Conservation (phyloP, 2,888 invertebrate species). For the Cryptosula pallasiana region DNA sequence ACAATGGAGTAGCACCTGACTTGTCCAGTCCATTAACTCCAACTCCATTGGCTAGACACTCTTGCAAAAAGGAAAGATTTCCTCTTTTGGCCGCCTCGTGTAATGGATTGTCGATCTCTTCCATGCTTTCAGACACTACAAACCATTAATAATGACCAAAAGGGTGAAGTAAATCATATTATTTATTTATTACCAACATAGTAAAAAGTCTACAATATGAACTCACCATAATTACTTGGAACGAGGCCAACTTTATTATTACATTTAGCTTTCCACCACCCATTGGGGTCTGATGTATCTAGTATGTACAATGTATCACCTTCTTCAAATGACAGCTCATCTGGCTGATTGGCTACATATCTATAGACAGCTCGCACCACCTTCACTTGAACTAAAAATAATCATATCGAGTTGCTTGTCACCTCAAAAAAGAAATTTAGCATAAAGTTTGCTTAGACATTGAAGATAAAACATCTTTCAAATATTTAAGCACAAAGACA, state of each 20-base stretch:
- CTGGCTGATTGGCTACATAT: conserved; percentile 59
- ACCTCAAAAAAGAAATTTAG: too few species aligned
- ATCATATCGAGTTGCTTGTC: too few species aligned
- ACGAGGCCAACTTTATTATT: conserved; percentile 59
- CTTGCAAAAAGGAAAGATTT: conserved; percentile 60
- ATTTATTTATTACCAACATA: too few species aligned
- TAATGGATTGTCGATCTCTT: conserved; percentile 61
- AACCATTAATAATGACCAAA: too few species aligned
- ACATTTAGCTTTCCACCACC: conserved; percentile 61
- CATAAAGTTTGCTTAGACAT: too few species aligned
- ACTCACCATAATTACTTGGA: conserved; percentile 61
- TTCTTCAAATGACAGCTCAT: conserved; percentile 64
- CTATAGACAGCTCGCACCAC: conserved; percentile 60
- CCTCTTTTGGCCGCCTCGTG: conserved; percentile 66
- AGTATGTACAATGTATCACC: conserved; percentile 62
- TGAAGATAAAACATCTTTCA: too few species aligned
- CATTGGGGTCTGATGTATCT: conserved; percentile 56
- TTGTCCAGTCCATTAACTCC: conserved; percentile 64
- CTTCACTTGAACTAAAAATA: conserved; percentile 54
- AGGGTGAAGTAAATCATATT: too few species aligned
- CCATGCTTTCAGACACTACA: conserved; percentile 59
- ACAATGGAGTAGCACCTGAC: conserved; percentile 63
- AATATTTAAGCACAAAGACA: too few species aligned
- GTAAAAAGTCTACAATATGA: too few species aligned
- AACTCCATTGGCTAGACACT: conserved; percentile 61